Percentiles rank a stretch among this genome's conserved stretches.
phyloP scores from a whole-genome alignment of 2,888 invertebrate species.

The Phaonia tiefii region DNA sequence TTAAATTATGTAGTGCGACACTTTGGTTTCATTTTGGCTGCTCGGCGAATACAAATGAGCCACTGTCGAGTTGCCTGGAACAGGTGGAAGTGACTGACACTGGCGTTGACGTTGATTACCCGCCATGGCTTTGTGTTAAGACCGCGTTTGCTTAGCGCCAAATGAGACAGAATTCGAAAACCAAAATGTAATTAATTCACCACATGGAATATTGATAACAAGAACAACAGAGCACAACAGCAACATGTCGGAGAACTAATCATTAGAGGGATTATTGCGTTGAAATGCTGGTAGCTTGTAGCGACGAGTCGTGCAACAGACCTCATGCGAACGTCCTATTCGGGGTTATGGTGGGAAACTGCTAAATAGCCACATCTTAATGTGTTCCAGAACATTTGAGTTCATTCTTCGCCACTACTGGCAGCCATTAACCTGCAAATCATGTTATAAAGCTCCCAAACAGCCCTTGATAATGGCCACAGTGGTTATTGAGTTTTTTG shows the following conservation, averaged over 20 bases:
- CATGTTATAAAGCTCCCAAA: not conserved
- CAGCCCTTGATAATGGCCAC: constrained; percentile 23
- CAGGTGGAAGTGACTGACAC: constrained; percentile 50
- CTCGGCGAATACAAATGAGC: constrained; percentile 50
- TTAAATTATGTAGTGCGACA: constrained; percentile 59
- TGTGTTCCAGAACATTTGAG: not conserved
- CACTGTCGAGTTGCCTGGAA: constrained; percentile 6
- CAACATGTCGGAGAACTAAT: not conserved
- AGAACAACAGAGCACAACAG: not conserved
- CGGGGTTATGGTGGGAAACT: too few relatives aligned
- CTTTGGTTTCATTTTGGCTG: constrained; percentile 42
- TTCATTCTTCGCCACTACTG: not conserved
- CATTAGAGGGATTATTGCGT: not conserved
- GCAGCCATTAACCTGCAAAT: not conserved
- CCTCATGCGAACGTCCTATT: not conserved
- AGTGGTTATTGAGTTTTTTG: not conserved
- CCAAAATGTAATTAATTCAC: not conserved
- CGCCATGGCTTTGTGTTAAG: constrained; percentile 1
- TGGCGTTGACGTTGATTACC: constrained; percentile 16
- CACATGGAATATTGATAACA: not conserved
- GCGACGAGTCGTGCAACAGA: not conserved
- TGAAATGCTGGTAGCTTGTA: not conserved
- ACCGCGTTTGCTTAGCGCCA: not conserved
- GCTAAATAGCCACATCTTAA: too few relatives aligned
- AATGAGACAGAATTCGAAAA: not conserved